Evolutionary conservation across 2,797 vertebrate species (phyloP).

Genomic region (Tragopan temminckii): DNA sequence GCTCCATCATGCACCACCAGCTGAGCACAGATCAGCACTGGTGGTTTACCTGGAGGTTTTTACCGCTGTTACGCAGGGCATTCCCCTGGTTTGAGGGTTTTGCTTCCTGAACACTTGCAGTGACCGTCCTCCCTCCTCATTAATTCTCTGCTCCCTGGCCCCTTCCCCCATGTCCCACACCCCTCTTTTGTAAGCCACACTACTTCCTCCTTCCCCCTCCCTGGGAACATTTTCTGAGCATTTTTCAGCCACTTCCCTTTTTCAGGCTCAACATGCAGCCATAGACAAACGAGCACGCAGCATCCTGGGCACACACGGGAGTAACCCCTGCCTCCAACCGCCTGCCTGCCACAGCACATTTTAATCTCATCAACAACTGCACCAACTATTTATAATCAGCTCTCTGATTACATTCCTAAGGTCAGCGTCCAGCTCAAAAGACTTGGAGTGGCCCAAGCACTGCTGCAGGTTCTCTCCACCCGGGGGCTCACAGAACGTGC

Average conservation of each 20-base stretch:
- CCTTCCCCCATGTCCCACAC: background rate
- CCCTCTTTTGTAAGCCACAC: background rate
- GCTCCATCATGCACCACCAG: background rate
- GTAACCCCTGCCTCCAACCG: background rate
- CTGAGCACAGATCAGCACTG: background rate
- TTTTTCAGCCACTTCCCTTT: slow-evolving; percentile 50
- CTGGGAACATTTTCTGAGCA: background rate
- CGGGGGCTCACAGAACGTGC: background rate
- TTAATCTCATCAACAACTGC: slow-evolving; percentile 50
- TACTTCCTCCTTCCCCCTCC: slow-evolving; percentile 9
- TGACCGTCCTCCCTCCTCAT: background rate
- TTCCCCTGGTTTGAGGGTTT: background rate
- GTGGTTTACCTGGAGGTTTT: background rate
- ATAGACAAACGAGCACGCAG: background rate
- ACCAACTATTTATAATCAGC: slow-evolving; percentile 64
- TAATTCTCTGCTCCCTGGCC: background rate
- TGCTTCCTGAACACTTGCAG: background rate
- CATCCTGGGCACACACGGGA: background rate
- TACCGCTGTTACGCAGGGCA: background rate
- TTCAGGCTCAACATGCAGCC: background rate
- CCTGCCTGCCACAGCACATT: background rate
- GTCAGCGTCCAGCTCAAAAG: slow-evolving; percentile 11
- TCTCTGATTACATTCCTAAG: slow-evolving; percentile 69
- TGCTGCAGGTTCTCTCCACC: background rate
- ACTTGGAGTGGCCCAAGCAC: background rate